Evolutionary conservation across 1,140 invertebrate genomes (phyloP).

Genomic region (Hycleus cichorii): DNA sequence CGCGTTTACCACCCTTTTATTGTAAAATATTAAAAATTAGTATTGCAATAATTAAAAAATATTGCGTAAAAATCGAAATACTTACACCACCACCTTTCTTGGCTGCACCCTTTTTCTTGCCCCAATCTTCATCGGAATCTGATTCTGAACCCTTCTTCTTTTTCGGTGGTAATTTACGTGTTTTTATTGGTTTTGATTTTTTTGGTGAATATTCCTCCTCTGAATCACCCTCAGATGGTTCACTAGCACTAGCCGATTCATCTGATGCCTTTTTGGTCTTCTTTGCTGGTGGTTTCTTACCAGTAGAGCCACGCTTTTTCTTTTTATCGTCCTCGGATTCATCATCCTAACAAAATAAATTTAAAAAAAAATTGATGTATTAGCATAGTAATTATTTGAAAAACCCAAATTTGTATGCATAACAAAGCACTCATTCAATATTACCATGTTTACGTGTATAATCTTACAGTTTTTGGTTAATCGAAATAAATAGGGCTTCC

Average conservation of each 20-base stretch:
- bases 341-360: constrained; percentile 44
- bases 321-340: constrained; percentile 53
- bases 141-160: constrained; percentile 68
- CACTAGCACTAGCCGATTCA: constrained; percentile 50
- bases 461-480: too few relatives aligned
- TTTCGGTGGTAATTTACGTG: constrained; percentile 44
- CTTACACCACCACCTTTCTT: constrained; percentile 38
- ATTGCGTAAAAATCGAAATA: constrained; percentile 1
- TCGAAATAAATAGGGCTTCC: too few relatives aligned
- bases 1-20: constrained; percentile 41
- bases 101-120: constrained; percentile 51
- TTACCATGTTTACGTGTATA: too few relatives aligned
- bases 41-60: too few relatives aligned
- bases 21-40: neutral
- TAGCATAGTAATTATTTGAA: neutral
- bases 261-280: constrained; percentile 54
- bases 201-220: constrained; percentile 64
- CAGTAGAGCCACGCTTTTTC: constrained; percentile 47
- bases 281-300: constrained; percentile 48
- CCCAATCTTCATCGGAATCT: constrained; percentile 73
- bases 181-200: constrained; percentile 46
- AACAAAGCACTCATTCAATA: too few relatives aligned
- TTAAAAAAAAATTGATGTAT: neutral
- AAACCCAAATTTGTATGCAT: neutral
- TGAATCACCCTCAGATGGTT: constrained; percentile 53